These are phyloP conservation scores for Cochlearius cochlearius DNA, from an alignment of 2,113 vertebrate genomes.

Conservation along the genomic window DNA sequence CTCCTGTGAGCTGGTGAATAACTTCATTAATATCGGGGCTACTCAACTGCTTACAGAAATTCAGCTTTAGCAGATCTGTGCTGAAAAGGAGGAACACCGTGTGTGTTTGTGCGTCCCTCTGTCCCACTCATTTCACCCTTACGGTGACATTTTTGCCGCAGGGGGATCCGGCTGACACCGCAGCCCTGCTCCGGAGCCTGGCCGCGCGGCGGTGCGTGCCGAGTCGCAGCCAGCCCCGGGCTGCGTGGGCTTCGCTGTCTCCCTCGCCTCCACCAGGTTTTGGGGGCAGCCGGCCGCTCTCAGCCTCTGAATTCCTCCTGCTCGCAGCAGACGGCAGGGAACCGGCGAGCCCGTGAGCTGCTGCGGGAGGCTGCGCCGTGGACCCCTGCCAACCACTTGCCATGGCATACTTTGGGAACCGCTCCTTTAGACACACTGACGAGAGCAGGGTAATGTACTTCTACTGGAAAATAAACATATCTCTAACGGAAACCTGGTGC, in stretches of 20 bases:
- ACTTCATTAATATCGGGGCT: background rate
- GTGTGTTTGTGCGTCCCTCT: background rate
- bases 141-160: background rate
- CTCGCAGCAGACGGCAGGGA: background rate
- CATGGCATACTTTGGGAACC: background rate
- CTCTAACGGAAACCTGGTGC: constrained; percentile 28
- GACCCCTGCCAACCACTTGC: constrained; percentile 32
- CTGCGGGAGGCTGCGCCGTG: background rate
- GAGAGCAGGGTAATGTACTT: constrained; percentile 25
- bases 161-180: background rate
- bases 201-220: accelerated
- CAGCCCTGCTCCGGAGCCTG: background rate
- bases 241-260: background rate
- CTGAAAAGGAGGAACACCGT: background rate
- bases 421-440: background rate
- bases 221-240: accelerated
- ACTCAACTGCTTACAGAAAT: background rate
- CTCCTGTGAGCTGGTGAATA: background rate
- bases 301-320: background rate
- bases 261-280: background rate
- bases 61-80: background rate
- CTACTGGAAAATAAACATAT: constrained; percentile 43
- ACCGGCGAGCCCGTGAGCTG: background rate
- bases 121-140: background rate
- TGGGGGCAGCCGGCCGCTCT: background rate